Base-by-base conservation (phyloP, 2,888 invertebrate genomes). In the Tridacna crocea region DNA sequence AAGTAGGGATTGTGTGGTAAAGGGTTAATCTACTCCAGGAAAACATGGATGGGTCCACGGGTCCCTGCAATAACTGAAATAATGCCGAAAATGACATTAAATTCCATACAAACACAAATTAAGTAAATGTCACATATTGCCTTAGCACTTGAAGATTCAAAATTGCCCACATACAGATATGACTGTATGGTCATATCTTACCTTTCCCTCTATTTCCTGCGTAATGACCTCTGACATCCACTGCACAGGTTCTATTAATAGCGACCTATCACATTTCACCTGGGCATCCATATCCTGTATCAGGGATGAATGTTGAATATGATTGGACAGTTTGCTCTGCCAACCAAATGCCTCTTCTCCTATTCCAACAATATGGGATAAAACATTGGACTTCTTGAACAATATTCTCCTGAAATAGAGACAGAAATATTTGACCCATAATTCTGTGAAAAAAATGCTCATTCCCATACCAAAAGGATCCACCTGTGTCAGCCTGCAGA, bases 241-340 rank as follows among this genome's bases (percentile, higher is more conserved):
- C 17, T 96, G 95, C 92, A 98, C 95, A 0, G 98, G 98, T 95
- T 98, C 98, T 84, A 98, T 96, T 95, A 98, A 98, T 94, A 97
- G 96, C 89, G 97, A 97, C 90, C 96, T 96, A 6, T 95, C 96
- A 93, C 98, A 98, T 13, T 73, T 63, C 48, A 77, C 72, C 66
- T 79, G 77, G 19, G 36, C 68, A 0, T 60, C 61, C 19, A 47
- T 24, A n/a, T 78, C 63, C 17, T 36, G 58, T 24, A 68, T 75
- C 65, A 65, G 75, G 65, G 78, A 76, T 24, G 84, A 77, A 68
- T 76, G 82, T 12, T 26, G 4, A 51, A n/a, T 70, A 3, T 48
- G 22, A 46, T 88, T 73, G 19, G 89, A 84, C 15, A 84, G 36
- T 76, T 89, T 88, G 36, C 89, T 84, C n/a, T 92, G 87, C 93